Evolutionary conservation across 1,140 invertebrate species (phyloP), one percentile per base, ranked within the genome.

Genomic region (Triops longicaudatus): DNA sequence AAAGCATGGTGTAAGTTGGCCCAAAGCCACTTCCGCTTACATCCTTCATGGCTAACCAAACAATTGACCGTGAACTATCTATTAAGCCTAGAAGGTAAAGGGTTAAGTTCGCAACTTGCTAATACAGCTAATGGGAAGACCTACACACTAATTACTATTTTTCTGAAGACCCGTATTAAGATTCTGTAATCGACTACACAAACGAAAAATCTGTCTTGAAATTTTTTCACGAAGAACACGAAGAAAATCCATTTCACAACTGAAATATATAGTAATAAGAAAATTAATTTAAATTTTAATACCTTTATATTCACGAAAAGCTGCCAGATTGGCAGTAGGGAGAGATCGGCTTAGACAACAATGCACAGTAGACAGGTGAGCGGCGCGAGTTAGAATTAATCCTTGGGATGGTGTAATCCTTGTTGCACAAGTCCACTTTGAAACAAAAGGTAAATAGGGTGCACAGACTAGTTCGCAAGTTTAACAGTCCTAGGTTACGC

Each of bases 321-420:
- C 17, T 63, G 50, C 50, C 50, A 63, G 50, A 5, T 63, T 63
- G 50, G 50, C 14, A 22, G n/a, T 63, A 6, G 50, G 50, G 50
- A 63, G 50, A 63, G 6, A n/a, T 22, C 31, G 31, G 31, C 7
- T 63, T 5, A 63, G 50, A 63, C 22, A n/a, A 63, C 50, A 63
- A 63, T 6, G 50, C 50, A 63, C 6, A 63, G 50, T 17, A 6
- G 50, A 63, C 50, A 63, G 50, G 50, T 63, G 50, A 63, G 50
- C 22, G 22, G 31, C 14, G n/a, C n/a, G 50, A 9, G 50, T 9
- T 22, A 17, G 50, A 63, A 63, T 63, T n/a, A n/a, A 63, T 63
- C 50, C 50, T 37, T 63, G 50, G 50, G 50, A 63, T 63, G 50
- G 50, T 63, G 50, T 63, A 63, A 63, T 63, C 50, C 50, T 63